Evolutionary conservation across 2,888 invertebrate species (phyloP), one percentile per base, ranked within the genome.

Genomic region (Brachynemurus nebulosus): DNA sequence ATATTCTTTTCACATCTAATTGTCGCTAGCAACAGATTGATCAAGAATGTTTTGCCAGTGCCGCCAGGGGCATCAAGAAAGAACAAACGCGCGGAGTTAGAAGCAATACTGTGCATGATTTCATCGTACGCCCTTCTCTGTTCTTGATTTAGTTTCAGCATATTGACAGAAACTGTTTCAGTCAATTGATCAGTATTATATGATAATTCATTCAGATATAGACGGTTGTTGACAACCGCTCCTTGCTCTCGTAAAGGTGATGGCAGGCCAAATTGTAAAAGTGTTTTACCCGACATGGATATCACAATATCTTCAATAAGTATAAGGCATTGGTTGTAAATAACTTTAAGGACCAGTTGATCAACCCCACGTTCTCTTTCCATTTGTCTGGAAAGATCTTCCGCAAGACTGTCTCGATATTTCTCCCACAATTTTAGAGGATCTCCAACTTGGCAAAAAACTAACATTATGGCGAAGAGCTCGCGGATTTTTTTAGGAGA

Each of bases 41-140:
- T 52, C 8, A 59, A 40, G 42, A 51, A 60, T 37, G 57, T 56
- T 34, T 48, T 47, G 1, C 49, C 47, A 3, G 47, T 51, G 8
- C 59, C 57, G 21, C 57, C 60, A 18, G 61, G 59, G 16, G 56
- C 58, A 52, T 60, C 59, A 12, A 61, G 34, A 48, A 62, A 50
- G 30, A 45, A 45, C 12, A 45, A 17, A 38, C 16, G 14, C 14
- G 53, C 44, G 16, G 42, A n/a, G 21, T 40, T 41, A 20, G 36
- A 37, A 17, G 40, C 38, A 27, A 42, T 41, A 40, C 44, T 39
- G 16, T 12, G 4, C 11, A 48, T 9, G 23, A 44, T 42, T 18
- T 39, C 19, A 36, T 40, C 6, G 33, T 45, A 47, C n/a, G 45
- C 38, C 33, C 39, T 14, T 38, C 36, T 35, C 46, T 53, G 50